phyloP scores from a whole-genome alignment of 2,888 invertebrate genomes.

The Drosophila planitibia region DNA sequence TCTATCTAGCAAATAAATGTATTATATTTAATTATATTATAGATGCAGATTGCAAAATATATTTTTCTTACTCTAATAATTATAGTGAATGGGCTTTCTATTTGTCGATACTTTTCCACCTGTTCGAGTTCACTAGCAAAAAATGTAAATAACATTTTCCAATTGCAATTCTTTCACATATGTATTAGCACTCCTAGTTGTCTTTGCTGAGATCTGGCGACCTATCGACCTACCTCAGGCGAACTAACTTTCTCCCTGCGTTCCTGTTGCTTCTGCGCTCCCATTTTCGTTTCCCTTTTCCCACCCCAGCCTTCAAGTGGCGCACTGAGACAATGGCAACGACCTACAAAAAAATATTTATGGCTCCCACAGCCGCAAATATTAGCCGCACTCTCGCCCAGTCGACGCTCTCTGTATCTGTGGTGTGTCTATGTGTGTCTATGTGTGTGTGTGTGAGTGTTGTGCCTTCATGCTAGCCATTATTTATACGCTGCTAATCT shows the following conservation, averaged over 20 bases:
- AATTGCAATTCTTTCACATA: background rate
- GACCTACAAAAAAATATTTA: slow-evolving; percentile 69
- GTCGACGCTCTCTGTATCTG: slow-evolving; percentile 9
- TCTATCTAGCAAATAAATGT: background rate
- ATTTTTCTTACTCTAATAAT: background rate
- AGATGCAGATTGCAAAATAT: background rate
- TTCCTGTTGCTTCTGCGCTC: slow-evolving; percentile 10
- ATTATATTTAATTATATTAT: background rate
- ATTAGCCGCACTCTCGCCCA: slow-evolving; percentile 60
- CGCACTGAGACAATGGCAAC: slow-evolving; percentile 55
- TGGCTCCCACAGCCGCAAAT: slow-evolving; percentile 67
- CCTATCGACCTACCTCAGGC: slow-evolving; percentile 38
- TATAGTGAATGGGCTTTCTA: background rate
- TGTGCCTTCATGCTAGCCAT: slow-evolving; percentile 50
- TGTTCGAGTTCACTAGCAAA: background rate
- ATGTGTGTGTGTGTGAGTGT: slow-evolving; percentile 4
- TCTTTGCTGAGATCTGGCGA: slow-evolving; percentile 16
- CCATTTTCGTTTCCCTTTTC: background rate
- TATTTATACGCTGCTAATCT: slow-evolving; percentile 73
- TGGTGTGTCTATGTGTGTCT: slow-evolving; percentile 2
- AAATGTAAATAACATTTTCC: background rate
- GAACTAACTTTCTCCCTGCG: slow-evolving; percentile 22
- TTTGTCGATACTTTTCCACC: background rate
- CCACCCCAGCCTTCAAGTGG: slow-evolving; percentile 38
- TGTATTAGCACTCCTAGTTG: slow-evolving; percentile 8